Conservation (phyloP, 2,888 invertebrate genomes). For the Agrotis clavis region DNA sequence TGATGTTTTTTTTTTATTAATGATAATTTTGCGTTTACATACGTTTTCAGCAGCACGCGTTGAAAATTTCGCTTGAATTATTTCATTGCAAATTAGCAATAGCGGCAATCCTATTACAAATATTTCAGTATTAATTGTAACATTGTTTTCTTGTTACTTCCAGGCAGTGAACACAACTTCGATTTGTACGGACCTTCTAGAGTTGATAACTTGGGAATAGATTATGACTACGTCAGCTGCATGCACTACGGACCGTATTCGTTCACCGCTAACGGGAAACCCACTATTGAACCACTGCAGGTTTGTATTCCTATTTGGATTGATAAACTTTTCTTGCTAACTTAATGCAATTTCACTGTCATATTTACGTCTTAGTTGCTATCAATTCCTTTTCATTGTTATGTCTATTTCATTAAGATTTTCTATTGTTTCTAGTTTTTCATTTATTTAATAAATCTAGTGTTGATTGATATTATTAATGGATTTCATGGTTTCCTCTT, state of each 20-base stretch:
- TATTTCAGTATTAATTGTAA: background rate
- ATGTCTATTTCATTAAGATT: background rate
- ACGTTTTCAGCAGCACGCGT: background rate
- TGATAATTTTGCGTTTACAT: no score
- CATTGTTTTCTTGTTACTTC: slow-evolving; percentile 4
- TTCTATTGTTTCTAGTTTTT: background rate
- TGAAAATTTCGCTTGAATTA: no score
- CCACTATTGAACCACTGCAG: slow-evolving; percentile 91
- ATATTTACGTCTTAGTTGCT: background rate
- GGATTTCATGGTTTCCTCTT: background rate
- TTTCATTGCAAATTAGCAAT: no score
- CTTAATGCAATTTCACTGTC: no score
- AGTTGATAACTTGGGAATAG: slow-evolving; percentile 91
- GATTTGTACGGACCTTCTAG: slow-evolving; percentile 90
- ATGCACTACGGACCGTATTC: slow-evolving; percentile 93
- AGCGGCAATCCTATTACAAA: background rate
- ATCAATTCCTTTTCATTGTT: background rate
- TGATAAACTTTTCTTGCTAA: no score
- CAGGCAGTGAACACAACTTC: slow-evolving; percentile 88
- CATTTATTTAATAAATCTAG: background rate
- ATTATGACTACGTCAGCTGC: slow-evolving; percentile 94
- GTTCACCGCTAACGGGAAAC: slow-evolving; percentile 92
- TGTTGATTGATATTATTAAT: background rate
- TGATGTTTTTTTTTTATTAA: no score
- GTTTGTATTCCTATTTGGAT: slow-evolving; percentile 62